These are phyloP conservation scores for Ammospiza nelsoni DNA, from an alignment of 2,113 vertebrate genomes.

Conservation along the genomic window DNA sequence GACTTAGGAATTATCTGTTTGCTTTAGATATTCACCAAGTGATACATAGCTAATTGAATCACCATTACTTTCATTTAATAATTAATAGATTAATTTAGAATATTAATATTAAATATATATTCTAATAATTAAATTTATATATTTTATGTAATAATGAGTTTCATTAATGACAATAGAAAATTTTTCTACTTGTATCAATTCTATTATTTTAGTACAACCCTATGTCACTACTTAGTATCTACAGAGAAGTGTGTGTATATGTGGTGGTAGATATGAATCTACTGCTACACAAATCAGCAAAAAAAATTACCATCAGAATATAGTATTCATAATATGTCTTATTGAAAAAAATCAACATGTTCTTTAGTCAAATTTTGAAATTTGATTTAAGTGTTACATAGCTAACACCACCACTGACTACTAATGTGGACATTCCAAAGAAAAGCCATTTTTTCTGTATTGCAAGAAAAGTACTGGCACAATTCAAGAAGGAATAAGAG, in stretches of 20 bases:
- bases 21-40: background rate
- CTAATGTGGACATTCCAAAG: background rate
- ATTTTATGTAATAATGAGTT: background rate
- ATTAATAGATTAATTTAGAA: background rate
- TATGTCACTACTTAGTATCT: background rate
- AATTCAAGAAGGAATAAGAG: background rate
- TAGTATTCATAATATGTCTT: background rate
- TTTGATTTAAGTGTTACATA: background rate
- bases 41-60: background rate
- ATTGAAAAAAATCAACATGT: background rate
- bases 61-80: background rate
- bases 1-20: background rate
- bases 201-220: background rate
- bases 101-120: background rate
- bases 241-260: background rate
- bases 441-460: background rate
- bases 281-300: background rate
- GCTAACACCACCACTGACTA: background rate
- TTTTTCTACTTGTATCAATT: background rate
- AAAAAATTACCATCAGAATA: background rate
- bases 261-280: background rate
- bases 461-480: background rate
- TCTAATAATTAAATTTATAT: background rate
- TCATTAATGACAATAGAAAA: background rate
- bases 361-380: background rate